These are phyloP conservation scores for Caiman crocodilus DNA, from an alignment of 2,797 vertebrate genomes.

Conservation along the genomic window DNA sequence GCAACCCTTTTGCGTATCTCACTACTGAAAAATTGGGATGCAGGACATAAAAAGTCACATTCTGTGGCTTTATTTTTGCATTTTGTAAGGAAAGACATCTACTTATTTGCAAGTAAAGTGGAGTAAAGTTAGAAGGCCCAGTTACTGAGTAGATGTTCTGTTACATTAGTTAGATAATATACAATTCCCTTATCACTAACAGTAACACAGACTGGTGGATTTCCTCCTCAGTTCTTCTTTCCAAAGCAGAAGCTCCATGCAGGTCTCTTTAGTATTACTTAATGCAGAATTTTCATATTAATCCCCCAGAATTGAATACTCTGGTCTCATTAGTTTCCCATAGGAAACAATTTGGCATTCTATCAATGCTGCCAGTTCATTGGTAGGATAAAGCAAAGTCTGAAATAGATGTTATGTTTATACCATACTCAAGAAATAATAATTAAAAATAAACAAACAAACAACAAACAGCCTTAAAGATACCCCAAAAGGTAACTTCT, in stretches of 20 bases:
- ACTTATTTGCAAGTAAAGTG: conserved; percentile 27
- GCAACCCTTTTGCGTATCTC: neutral
- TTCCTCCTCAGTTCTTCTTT: neutral
- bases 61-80: conserved; percentile 21
- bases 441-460: too few relatives aligned
- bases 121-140: conserved; percentile 42
- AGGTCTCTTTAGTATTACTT: conserved; percentile 33
- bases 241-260: conserved; percentile 6
- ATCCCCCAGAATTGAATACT: conserved; percentile 12
- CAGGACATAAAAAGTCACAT: neutral
- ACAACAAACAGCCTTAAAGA: too few relatives aligned
- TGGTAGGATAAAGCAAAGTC: neutral
- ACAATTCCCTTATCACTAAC: conserved; percentile 19
- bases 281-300: conserved; percentile 5
- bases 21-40: neutral
- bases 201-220: neutral
- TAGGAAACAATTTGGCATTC: neutral
- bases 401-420: neutral
- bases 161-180: conserved; percentile 30
- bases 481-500: too few relatives aligned
- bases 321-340: conserved; percentile 19
- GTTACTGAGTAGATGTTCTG: conserved; percentile 62
- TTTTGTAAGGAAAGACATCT: conserved; percentile 59
- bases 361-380: neutral
- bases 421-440: too few relatives aligned